Evolutionary conservation across 2,113 vertebrate genomes (phyloP).

Genomic region (Oxygymnocypris stewartii): DNA sequence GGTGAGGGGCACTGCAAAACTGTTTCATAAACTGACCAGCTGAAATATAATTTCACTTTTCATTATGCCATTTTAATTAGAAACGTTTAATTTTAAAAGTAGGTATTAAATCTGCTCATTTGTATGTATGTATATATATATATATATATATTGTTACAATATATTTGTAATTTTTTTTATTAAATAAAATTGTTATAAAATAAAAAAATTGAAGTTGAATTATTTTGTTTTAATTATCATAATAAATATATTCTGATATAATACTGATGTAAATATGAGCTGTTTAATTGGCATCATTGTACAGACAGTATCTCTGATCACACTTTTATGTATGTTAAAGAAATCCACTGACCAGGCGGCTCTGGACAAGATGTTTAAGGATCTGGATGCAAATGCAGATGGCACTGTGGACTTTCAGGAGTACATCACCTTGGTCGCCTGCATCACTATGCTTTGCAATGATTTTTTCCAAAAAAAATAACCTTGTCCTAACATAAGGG

Average conservation of each 20-base stretch:
- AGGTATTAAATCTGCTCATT: background rate
- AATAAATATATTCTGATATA: background rate
- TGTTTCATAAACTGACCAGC: background rate
- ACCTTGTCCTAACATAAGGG: background rate
- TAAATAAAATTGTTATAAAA: background rate
- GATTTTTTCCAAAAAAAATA: slow-evolving; percentile 50
- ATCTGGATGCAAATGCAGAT: slow-evolving; percentile 68
- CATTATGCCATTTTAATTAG: background rate
- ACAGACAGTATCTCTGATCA: background rate
- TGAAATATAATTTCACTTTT: background rate
- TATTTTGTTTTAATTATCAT: background rate
- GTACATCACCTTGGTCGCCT: slow-evolving; percentile 63
- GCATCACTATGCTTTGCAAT: slow-evolving; percentile 66
- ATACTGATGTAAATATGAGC: background rate
- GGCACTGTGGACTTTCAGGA: slow-evolving; percentile 73
- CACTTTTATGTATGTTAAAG: slow-evolving; percentile 52
- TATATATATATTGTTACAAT: background rate
- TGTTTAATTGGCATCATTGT: background rate
- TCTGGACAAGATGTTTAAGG: slow-evolving; percentile 67
- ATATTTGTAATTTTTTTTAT: too few species aligned
- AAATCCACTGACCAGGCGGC: slow-evolving; percentile 49
- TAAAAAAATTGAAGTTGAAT: background rate
- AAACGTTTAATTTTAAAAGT: background rate
- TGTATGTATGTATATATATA: background rate
- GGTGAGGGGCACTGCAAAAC: slow-evolving; percentile 66